These are phyloP conservation scores for Chelonia mydas DNA, from an alignment of 2,797 vertebrate species.

Conservation along the genomic window DNA sequence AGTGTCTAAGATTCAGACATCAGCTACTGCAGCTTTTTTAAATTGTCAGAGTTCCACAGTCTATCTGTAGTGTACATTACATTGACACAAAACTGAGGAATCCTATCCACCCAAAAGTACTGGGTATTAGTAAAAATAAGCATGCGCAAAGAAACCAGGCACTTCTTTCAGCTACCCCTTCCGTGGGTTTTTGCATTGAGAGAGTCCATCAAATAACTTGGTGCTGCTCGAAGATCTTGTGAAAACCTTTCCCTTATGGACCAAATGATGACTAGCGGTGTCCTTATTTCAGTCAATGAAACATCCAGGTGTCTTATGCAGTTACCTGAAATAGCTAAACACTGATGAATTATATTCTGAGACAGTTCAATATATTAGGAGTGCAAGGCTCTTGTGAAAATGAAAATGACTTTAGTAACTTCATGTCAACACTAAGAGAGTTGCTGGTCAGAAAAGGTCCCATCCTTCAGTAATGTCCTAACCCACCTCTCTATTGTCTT, in stretches of 20 bases:
- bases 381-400: not conserved
- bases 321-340: not conserved
- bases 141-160: not conserved
- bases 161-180: not conserved
- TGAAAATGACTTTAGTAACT: not conserved
- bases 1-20: not conserved
- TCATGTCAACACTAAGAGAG: not conserved
- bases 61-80: not conserved
- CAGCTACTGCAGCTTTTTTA: rapidly evolving
- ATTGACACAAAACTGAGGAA: not conserved
- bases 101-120: not conserved
- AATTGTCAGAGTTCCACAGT: not conserved
- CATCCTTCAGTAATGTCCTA: not conserved
- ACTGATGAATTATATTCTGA: not conserved
- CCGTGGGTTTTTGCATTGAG: not conserved
- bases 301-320: not conserved
- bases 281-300: not conserved
- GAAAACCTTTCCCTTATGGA: not conserved
- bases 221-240: not conserved
- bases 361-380: not conserved
- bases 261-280: not conserved
- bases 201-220: not conserved
- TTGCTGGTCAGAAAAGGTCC: not conserved
- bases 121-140: not conserved
- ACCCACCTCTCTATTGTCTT: constrained; percentile 1